A percentile compares a stretch with the other conserved stretches of the same genome.
Conservation (phyloP, 2,797 vertebrate genomes). For the Lepus townsendii region DNA sequence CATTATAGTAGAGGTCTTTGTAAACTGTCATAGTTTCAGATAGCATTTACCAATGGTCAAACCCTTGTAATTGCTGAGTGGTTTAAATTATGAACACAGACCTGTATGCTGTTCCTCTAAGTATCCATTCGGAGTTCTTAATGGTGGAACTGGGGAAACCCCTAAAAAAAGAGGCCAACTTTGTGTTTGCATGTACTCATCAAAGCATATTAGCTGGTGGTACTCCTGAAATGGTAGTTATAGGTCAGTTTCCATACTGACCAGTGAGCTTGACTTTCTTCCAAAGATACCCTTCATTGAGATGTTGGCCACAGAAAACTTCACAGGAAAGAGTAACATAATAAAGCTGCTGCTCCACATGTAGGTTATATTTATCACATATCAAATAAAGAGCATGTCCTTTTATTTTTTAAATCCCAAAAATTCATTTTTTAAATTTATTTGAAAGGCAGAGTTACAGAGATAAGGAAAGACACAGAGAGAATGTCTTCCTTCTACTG, state of each 20-base stretch:
- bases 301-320: neutral
- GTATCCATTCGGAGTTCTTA: neutral
- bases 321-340: neutral
- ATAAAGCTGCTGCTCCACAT: neutral
- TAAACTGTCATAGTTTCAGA: neutral
- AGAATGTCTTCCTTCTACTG: too few relatives aligned
- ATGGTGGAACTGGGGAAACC: neutral
- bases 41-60: neutral
- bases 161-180: neutral
- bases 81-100: neutral
- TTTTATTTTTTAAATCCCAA: neutral
- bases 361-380: neutral
- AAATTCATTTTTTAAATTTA: too few relatives aligned
- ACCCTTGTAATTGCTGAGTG: neutral
- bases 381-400: neutral
- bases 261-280: neutral
- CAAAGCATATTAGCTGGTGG: neutral
- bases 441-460: too few relatives aligned
- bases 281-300: neutral
- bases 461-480: too few relatives aligned
- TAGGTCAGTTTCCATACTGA: neutral
- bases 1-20: constrained; percentile 7
- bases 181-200: neutral
- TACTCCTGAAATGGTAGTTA: neutral
- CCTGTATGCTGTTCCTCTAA: neutral